Evolutionary conservation across 2,797 vertebrate genomes (phyloP).

Genomic region (Paramormyrops hopkinsi): DNA sequence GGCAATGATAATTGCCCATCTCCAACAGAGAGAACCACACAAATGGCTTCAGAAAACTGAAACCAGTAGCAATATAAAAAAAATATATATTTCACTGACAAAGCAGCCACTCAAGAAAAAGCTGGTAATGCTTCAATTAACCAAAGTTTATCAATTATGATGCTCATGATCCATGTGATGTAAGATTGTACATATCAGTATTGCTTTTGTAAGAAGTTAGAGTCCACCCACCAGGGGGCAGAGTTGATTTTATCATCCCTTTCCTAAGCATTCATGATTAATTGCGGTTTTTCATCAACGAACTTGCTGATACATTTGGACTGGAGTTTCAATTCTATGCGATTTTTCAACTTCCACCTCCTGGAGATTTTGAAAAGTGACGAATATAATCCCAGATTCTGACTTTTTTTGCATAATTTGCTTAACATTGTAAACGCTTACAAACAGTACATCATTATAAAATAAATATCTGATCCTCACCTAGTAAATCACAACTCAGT

Average conservation of each 20-base stretch:
- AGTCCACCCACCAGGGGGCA: background rate
- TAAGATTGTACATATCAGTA: conserved; percentile 8
- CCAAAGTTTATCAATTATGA: background rate
- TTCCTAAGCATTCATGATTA: background rate
- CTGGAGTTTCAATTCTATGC: background rate
- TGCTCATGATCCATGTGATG: background rate
- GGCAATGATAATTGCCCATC: background rate
- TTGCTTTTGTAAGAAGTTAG: conserved; percentile 7
- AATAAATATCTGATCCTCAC: conserved; percentile 5
- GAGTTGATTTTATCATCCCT: background rate
- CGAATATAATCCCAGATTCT: background rate
- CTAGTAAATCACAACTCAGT: background rate
- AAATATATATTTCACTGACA: background rate
- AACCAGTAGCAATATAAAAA: background rate
- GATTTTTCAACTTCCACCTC: background rate
- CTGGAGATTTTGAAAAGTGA: background rate
- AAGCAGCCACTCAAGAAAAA: background rate
- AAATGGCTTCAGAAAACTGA: background rate
- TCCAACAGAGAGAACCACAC: background rate
- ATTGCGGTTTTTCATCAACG: background rate
- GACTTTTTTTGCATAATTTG: background rate
- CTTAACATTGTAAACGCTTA: background rate
- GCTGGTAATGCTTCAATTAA: background rate
- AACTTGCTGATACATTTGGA: background rate
- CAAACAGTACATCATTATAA: background rate